phyloP scores from a whole-genome alignment of 2,113 vertebrate species.

The Benitochromis conjunctus region DNA sequence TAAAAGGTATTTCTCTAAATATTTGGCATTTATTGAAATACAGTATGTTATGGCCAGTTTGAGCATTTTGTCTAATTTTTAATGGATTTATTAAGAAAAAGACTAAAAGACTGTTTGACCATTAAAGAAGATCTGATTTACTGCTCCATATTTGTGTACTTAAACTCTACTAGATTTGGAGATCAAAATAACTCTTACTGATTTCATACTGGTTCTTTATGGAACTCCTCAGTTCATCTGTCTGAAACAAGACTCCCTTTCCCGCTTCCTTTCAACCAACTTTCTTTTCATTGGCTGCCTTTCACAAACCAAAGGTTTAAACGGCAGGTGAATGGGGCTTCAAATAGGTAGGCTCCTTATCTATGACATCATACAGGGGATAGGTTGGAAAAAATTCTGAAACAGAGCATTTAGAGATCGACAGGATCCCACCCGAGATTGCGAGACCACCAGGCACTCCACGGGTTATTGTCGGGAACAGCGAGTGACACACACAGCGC shows the following conservation, averaged over 20 bases:
- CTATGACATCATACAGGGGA: background rate
- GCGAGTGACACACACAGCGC: rapidly evolving
- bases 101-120: background rate
- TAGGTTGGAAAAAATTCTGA: rapidly evolving
- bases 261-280: background rate
- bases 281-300: background rate
- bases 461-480: background rate
- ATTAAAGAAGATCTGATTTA: background rate
- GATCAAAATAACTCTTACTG: rapidly evolving
- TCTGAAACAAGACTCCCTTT: background rate
- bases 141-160: background rate
- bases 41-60: background rate
- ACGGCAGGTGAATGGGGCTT: background rate
- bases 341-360: background rate
- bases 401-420: background rate
- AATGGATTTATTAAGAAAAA: background rate
- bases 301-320: background rate
- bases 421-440: background rate
- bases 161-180: background rate
- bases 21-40: background rate
- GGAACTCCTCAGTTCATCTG: background rate
- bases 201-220: background rate
- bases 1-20: background rate
- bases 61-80: background rate
- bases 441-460: background rate